Evolutionary conservation across 2,888 invertebrate species (phyloP).

Genomic region (Chouioia cunea): DNA sequence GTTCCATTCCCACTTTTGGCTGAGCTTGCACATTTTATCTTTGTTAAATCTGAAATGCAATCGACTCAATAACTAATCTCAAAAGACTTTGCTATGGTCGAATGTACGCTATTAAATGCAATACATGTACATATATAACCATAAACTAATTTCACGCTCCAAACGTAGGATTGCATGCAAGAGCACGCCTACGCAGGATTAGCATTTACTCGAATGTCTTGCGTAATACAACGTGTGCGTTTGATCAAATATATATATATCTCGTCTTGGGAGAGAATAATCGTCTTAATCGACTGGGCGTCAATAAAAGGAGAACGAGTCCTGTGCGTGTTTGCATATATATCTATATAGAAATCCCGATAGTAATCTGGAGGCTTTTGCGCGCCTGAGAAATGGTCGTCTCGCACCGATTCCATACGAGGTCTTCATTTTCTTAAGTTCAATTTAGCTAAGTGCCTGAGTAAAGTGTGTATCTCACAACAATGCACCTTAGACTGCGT

Average conservation of each 20-base stretch:
- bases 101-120: too few species aligned
- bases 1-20: too few species aligned
- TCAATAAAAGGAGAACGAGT: conserved; percentile 22
- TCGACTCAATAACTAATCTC: too few species aligned
- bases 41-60: too few species aligned
- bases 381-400: neutral
- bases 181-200: neutral
- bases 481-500: too few species aligned
- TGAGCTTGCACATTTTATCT: too few species aligned
- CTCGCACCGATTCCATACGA: conserved; percentile 42
- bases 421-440: conserved; percentile 54
- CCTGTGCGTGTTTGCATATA: too few species aligned
- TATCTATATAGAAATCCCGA: conserved; percentile 16
- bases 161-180: too few species aligned
- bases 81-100: too few species aligned
- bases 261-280: neutral
- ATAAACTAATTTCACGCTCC: too few species aligned
- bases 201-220: conserved; percentile 1
- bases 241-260: conserved; percentile 18
- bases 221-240: conserved; percentile 12
- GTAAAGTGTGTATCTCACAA: conserved; percentile 13
- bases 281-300: conserved; percentile 36
- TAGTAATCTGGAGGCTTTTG: conserved; percentile 28
- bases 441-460: conserved; percentile 55
- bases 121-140: too few species aligned